Conservation (phyloP, 2,797 vertebrate species). For the Argya squamiceps region DNA sequence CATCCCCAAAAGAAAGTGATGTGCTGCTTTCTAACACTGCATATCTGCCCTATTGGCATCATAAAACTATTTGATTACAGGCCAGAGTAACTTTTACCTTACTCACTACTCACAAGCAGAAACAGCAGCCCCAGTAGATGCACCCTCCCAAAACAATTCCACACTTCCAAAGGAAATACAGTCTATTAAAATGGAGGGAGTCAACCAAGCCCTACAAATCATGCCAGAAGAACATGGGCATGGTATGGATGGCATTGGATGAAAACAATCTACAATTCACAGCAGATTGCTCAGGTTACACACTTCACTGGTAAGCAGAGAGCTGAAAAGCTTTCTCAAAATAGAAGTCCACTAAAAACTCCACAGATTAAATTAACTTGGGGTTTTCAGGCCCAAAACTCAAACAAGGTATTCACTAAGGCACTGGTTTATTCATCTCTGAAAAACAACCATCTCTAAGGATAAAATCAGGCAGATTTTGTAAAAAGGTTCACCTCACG, state of each 20-base stretch:
- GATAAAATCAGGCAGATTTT: background rate
- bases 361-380: background rate
- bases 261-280: background rate
- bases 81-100: background rate
- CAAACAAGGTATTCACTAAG: background rate
- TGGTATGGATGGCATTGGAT: rapidly evolving
- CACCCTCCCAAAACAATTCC: background rate
- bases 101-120: background rate
- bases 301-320: background rate
- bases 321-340: background rate
- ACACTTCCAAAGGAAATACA: background rate
- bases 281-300: background rate
- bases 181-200: background rate
- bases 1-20: background rate
- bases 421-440: background rate
- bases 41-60: background rate
- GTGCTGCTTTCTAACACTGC: background rate
- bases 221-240: background rate
- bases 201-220: background rate
- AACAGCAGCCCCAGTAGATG: background rate
- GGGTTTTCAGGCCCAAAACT: background rate
- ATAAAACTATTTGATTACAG: background rate
- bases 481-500: background rate
- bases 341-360: background rate
- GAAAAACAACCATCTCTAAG: background rate